Evolutionary conservation across 2,888 invertebrate species (phyloP).

Genomic region (Eristalis pertinax): DNA sequence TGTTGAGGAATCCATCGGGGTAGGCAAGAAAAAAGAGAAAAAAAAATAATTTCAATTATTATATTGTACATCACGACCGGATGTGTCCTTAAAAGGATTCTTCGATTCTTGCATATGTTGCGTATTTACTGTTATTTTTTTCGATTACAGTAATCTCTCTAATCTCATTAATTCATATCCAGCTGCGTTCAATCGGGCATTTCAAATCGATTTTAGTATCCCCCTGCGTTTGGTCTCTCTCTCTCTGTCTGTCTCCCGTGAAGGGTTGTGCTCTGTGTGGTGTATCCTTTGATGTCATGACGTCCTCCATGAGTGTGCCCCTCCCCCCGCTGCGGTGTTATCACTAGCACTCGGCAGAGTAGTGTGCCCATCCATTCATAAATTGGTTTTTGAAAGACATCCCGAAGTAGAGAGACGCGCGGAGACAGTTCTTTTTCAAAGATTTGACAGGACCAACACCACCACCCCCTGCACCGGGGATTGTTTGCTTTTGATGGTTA

Average conservation of each 20-base stretch:
- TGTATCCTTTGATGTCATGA: neutral
- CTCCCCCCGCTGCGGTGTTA: neutral
- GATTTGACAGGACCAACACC: neutral
- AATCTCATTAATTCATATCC: constrained; percentile 12
- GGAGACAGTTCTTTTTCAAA: neutral
- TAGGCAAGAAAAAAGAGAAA: neutral
- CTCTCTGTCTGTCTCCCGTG: neutral
- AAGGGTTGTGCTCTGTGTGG: neutral
- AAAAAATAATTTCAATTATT: constrained; percentile 7
- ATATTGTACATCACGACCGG: constrained; percentile 2
- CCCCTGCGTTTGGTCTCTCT: too few species aligned
- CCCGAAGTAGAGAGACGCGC: neutral
- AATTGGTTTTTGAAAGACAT: constrained; percentile 1
- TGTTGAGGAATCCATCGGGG: neutral
- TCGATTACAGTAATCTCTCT: constrained; percentile 2
- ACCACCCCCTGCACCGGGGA: neutral
- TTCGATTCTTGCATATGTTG: constrained; percentile 4
- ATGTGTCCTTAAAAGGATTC: constrained; percentile 5
- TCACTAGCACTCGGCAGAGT: neutral
- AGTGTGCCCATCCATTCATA: neutral
- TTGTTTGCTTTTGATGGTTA: neutral
- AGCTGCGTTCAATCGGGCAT: constrained; percentile 3
- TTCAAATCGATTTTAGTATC: neutral
- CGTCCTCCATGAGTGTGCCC: neutral
- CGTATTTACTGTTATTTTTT: constrained; percentile 2